A percentile compares a stretch with the other conserved stretches of the same genome.
Conservation (phyloP, 2,113 vertebrate genomes). For the Notarius lentiginosus region DNA sequence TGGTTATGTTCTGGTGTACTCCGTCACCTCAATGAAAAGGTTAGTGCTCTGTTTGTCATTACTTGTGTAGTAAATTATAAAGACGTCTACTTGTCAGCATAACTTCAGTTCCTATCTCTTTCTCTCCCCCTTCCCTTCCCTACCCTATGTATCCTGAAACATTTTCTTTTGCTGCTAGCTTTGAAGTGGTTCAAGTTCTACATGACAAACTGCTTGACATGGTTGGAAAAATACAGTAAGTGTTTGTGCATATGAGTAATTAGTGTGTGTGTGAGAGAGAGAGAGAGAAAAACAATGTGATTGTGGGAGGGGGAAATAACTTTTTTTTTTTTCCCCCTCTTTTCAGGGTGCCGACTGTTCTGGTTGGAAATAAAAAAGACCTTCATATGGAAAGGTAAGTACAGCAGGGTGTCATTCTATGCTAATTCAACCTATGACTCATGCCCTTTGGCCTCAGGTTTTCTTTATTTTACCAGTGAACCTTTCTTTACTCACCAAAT, state of each 20-base stretch:
- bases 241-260: constrained; percentile 56
- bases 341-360: constrained; percentile 81
- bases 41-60: constrained; percentile 54
- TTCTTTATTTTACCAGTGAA: no score
- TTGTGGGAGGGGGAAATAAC: background rate
- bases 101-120: background rate
- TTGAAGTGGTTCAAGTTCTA: constrained; percentile 82
- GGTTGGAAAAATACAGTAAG: constrained; percentile 80
- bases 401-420: background rate
- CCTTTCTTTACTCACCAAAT: no score
- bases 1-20: constrained; percentile 82
- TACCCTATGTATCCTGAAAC: constrained; percentile 2
- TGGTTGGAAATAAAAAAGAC: constrained; percentile 86
- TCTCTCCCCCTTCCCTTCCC: background rate
- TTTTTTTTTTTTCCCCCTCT: constrained; percentile 15
- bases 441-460: no score
- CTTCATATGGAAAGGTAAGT: constrained; percentile 81
- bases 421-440: no score
- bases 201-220: constrained; percentile 82
- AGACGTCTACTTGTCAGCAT: background rate
- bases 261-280: background rate
- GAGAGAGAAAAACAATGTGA: background rate
- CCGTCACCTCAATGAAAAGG: constrained; percentile 83
- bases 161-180: constrained; percentile 72
- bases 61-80: background rate